Evolutionary conservation across 2,113 vertebrate species (phyloP), one percentile per base, ranked within the genome.

Genomic region (Nothoprocta perdicaria): DNA sequence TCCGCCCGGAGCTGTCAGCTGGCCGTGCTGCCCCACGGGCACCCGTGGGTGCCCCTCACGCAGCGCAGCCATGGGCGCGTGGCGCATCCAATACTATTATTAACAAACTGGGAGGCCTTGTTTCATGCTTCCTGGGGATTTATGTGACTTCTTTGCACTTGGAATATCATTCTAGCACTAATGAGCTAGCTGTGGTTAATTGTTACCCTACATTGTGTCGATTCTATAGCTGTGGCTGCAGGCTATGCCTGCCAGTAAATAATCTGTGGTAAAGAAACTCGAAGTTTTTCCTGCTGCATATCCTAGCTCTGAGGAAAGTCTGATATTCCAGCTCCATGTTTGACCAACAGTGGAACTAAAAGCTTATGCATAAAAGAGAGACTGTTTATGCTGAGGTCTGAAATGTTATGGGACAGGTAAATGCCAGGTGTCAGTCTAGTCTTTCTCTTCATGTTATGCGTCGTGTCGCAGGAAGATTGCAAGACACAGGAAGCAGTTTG

Each of bases 161-260:
- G 88, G 73, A 81, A 45, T 86, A 84, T 84, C 88, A 90, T 86
- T 93, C 91, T 57, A 86, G 80, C 74, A 45, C 29, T 91, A 90
- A 90, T 65, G 77, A 90, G 69, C 43, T 94, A 75, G 57, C 57
- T 86, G 85, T 86, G 73, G 83, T 68, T 93, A 93, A 89, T 74
- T 89, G 85, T 89, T 93, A 91, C 57, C 66, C 73, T 90, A 77
- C 85, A 75, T 93, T 84, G 57, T 48, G 40, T 55, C 74, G 69
- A 43, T 46, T 85, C 27, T 74, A 63, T 3, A 13, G 48, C 80
- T 93, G 45, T 81, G 71, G 45, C 72, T 89, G 63, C 72, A 73
- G 79, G 21, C 76, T 78, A 48, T 75, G 69, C 65, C 53, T 96
- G 87, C 65, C 29, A 61, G 75, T 73, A 76, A 84, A 82, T 80